Conservation (phyloP, 2,113 vertebrate genomes). For the Cinclus cinclus region DNA sequence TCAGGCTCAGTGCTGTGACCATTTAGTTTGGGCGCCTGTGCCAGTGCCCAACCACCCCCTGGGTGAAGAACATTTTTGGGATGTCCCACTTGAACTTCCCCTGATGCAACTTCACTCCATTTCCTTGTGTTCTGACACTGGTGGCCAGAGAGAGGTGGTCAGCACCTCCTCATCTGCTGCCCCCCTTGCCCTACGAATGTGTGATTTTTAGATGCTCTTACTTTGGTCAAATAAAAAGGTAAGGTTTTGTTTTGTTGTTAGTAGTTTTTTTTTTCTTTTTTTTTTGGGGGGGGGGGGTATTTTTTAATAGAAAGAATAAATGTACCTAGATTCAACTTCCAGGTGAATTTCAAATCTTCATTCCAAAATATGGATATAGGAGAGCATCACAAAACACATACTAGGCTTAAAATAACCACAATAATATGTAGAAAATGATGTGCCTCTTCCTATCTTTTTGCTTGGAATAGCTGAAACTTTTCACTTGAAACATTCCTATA, state of each 20-base stretch:
- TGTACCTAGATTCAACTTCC: not conserved
- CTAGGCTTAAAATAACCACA: not conserved
- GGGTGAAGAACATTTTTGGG: not conserved
- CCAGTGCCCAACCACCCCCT: accelerated
- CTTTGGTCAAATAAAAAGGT: not conserved
- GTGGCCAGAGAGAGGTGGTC: not conserved
- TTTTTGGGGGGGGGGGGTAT: not conserved
- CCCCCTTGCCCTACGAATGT: not conserved
- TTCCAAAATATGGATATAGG: not conserved
- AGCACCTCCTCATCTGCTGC: not conserved
- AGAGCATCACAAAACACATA: not conserved
- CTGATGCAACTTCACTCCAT: not conserved
- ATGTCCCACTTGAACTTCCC: not conserved
- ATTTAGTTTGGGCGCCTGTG: not conserved
- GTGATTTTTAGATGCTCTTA: not conserved
- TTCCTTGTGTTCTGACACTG: not conserved
- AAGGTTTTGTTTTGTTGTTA: not conserved
- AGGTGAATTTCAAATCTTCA: not conserved
- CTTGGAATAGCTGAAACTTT: not conserved
- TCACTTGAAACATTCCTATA: not conserved
- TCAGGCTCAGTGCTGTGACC: not conserved
- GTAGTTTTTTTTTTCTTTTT: not conserved
- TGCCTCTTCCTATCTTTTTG: not conserved
- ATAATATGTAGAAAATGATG: not conserved
- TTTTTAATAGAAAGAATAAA: not conserved